Evolutionary conservation across 1,140 invertebrate genomes (phyloP).

Genomic region (Tachypleus tridentatus): DNA sequence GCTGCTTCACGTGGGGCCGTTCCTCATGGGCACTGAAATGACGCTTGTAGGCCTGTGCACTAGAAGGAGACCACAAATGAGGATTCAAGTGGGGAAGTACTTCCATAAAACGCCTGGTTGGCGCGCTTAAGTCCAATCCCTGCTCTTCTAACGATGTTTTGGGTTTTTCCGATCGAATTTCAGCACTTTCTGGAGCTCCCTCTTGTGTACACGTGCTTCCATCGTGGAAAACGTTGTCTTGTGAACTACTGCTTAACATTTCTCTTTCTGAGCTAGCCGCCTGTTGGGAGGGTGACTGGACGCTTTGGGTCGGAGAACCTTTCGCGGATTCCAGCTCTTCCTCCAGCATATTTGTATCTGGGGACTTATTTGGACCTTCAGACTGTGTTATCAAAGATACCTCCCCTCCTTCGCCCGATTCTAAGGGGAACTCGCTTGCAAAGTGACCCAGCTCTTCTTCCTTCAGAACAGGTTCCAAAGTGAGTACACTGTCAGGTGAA

Average conservation of each 20-base stretch:
- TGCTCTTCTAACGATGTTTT: not conserved
- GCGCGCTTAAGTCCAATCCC: not conserved
- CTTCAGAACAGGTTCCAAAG: conserved; percentile 5
- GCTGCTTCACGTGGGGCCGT: not conserved
- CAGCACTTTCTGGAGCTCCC: not conserved
- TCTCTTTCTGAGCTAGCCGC: no score
- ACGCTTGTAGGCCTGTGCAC: conserved; percentile 10
- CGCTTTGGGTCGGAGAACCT: no score
- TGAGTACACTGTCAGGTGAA: conserved; percentile 3
- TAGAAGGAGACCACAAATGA: conserved; percentile 19
- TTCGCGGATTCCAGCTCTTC: conserved; percentile 9
- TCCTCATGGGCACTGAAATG: conserved; percentile 1
- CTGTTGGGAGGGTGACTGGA: no score
- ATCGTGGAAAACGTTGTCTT: conserved; percentile 17
- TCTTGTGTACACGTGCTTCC: conserved; percentile 1
- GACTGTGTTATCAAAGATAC: conserved; percentile 2
- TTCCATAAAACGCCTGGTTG: not conserved
- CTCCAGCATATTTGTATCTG: not conserved
- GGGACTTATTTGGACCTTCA: conserved; percentile 3
- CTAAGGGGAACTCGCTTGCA: conserved; percentile 6
- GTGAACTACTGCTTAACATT: no score
- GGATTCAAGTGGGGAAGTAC: conserved; percentile 16
- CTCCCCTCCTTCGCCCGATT: conserved; percentile 7
- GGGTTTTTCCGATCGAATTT: no score
- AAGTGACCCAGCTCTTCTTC: conserved; percentile 4